phyloP scores from a whole-genome alignment of 2,888 invertebrate genomes.

The Dichetophora obliterata region DNA sequence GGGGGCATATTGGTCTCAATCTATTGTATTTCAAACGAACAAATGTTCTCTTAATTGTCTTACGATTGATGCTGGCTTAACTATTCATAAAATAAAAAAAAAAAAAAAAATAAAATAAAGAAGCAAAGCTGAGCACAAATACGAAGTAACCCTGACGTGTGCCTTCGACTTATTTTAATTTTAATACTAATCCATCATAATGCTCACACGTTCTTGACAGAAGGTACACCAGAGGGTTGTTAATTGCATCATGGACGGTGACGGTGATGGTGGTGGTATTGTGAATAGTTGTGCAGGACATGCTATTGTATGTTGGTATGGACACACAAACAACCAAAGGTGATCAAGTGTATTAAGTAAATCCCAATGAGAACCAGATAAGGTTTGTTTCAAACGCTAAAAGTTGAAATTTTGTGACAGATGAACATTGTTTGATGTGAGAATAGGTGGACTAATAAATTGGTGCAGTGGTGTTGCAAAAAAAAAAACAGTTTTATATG shows the following conservation, averaged over 20 bases:
- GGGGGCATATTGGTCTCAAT: neutral
- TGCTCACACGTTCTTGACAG: conserved; percentile 55
- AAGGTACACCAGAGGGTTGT: conserved; percentile 30
- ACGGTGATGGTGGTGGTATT: neutral
- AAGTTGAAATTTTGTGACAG: conserved; percentile 37
- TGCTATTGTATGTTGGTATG: neutral
- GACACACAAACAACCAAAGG: conserved; percentile 8
- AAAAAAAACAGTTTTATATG: neutral
- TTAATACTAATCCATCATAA: conserved; percentile 67
- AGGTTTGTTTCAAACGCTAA: neutral
- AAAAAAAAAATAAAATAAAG: neutral
- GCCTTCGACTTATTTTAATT: conserved; percentile 57
- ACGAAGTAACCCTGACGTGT: conserved; percentile 13
- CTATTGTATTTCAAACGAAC: neutral
- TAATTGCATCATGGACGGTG: conserved; percentile 35
- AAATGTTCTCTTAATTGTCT: conserved; percentile 22
- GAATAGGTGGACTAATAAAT: conserved; percentile 2
- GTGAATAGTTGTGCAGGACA: neutral
- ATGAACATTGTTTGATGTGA: neutral
- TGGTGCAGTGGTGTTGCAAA: neutral
- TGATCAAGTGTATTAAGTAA: conserved; percentile 39
- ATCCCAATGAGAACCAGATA: conserved; percentile 14
- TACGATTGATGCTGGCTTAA: neutral
- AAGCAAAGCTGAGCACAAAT: neutral
- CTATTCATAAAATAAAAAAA: neutral